Base-by-base conservation (phyloP, 2,797 vertebrate genomes). In the Leptodactylus fallax region DNA sequence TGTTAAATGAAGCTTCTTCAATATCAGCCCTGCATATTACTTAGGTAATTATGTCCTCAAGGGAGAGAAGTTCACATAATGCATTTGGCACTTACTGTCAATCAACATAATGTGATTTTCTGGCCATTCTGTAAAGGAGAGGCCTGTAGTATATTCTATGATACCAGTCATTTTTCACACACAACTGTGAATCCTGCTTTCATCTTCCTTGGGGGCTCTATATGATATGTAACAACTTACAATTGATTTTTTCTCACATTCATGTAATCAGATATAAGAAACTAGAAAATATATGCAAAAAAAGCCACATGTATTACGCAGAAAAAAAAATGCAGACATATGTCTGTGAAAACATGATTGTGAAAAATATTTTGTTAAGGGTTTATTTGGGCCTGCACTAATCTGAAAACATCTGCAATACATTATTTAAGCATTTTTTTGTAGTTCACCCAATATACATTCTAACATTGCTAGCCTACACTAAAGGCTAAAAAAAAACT, bases 21-120 rank as follows among this genome's bases (percentile, higher is more conserved):
- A 74, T 63, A 63, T n/a, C 16, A 1, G 11, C 7, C 71, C 53
- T 82, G 45, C 71, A 83, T 74, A 83, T 87, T 77, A 25, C 69
- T 76, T n/a, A 10, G 36, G 47, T 83, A 87, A 87, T 87, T 53
- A 76, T 55, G 16, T 71, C 86, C 69, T 74, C 69, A 82, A 76
- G 86, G 79, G 69, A 87, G 45, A 58, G 56, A 25, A 79, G 36
- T 25, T 87, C 14, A 60, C 61, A 87, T 77, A 82, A 87, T 76
- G 49, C 12, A 77, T 76, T 83, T 87, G 69, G 71, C 71, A 55
- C 79, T 76, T 82, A 49, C 55, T 87, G 86, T 87, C 86, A 87
- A 82, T 87, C 86, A 76, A 23, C 58, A 83, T 77, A 87, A 83
- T 78, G 58, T 83, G 71, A 65, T 87, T 87, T 87, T 72, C 7